Evolutionary conservation across 35 echinoderm and acorn worm species (phyloP).

Genomic region (Apostichopus japonicus): DNA sequence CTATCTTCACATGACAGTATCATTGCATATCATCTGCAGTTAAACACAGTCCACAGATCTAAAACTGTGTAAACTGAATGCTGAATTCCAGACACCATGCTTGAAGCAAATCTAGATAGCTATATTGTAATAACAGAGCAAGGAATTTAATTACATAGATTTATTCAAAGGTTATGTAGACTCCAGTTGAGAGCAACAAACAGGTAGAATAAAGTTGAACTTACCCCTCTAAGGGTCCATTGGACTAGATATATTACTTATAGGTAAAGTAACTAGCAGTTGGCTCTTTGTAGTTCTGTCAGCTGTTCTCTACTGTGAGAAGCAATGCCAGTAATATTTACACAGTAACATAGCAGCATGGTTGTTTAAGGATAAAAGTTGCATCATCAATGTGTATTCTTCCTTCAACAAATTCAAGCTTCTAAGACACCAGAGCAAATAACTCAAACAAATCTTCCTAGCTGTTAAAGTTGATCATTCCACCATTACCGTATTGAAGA

Average conservation of each 20-base stretch:
- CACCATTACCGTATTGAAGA: not conserved
- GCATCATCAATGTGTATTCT: not conserved
- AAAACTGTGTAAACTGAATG: too few species aligned
- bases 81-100: too few species aligned
- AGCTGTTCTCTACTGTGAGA: not conserved
- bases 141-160: too few species aligned
- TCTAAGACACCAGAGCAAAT: not conserved
- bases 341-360: not conserved
- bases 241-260: not conserved
- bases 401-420: not conserved
- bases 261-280: not conserved
- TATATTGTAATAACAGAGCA: too few species aligned
- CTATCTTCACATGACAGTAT: too few species aligned
- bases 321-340: not conserved
- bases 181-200: too few species aligned
- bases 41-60: too few species aligned
- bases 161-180: too few species aligned
- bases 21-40: too few species aligned
- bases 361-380: not conserved
- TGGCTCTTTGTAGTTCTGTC: not conserved
- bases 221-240: not conserved
- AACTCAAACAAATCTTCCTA: not conserved
- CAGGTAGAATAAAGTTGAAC: not conserved
- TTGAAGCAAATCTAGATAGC: too few species aligned
- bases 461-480: not conserved